Evolutionary conservation across 2,888 invertebrate species (phyloP).

Genomic region (Ommatoiulus sabulosus): DNA sequence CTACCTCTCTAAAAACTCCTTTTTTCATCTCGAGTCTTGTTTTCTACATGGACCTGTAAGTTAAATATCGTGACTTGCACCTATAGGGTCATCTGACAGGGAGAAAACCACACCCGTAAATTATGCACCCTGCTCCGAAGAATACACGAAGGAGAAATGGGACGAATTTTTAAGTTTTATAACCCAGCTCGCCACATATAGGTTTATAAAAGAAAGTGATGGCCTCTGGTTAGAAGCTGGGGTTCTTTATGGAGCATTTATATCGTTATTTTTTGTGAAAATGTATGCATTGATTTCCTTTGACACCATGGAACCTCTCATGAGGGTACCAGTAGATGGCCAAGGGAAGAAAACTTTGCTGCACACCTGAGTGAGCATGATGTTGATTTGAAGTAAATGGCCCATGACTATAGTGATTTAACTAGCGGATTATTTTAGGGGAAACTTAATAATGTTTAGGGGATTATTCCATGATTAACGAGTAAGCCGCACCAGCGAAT

Average conservation of each 20-base stretch:
- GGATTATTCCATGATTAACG: slow-evolving; percentile 8
- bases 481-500: background rate
- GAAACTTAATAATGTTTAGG: slow-evolving; percentile 3
- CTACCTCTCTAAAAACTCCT: background rate
- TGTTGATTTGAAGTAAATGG: slow-evolving; percentile 8
- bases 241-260: background rate
- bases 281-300: background rate
- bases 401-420: slow-evolving; percentile 19
- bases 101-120: slow-evolving; percentile 51
- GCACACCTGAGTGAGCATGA: slow-evolving; percentile 9
- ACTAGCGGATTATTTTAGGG: background rate
- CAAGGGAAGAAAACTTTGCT: background rate
- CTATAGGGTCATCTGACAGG: slow-evolving; percentile 24
- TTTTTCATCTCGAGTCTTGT: background rate
- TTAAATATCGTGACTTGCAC: slow-evolving; percentile 51
- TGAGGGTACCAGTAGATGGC: background rate
- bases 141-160: background rate
- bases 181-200: background rate
- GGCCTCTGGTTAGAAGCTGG: background rate
- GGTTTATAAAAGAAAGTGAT: slow-evolving; percentile 10
- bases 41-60: background rate
- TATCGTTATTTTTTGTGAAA: background rate
- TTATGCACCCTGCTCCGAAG: slow-evolving; percentile 36
- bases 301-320: background rate
- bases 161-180: slow-evolving; percentile 1